Base-by-base conservation (phyloP, 2,888 invertebrate species). In the Octodonta nipae region DNA sequence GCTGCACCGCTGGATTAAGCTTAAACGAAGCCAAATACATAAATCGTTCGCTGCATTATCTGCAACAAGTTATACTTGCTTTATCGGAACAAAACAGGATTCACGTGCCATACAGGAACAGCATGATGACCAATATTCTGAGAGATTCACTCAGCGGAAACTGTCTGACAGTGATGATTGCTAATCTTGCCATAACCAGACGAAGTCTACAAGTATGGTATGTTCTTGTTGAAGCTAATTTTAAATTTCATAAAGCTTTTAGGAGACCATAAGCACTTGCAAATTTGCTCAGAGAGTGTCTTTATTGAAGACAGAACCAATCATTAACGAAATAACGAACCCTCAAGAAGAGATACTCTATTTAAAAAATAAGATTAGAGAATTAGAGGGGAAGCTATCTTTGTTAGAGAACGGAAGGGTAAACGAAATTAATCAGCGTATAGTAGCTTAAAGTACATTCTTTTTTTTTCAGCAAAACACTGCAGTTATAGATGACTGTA, bases 261-360 rank as follows among this genome's bases (percentile, higher is more conserved):
- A 69, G 68, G 70, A 70, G 55, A 65, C 67, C 3, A 47, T 70
- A 40, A 65, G 67, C 15, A 69, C 69, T 15, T 70, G 69, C 43
- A 61, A 63, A 50, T 70, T 70, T 45, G 62, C 70, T 3, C 67
- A 69, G 43, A 54, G 68, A 39, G 70, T 70, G 3, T 64, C 67
- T 3, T 44, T 65, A 25, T 59, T 70, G 10, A 61, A 49, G 31
- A 65, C 67, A 36, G 62, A 66, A 31, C 60, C 64, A 4, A 53
- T 52, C 12, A 49, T 64, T 26, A 64, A 64, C 37, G 57, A 63
- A 39, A 54, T 62, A 29, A 48, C 40, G 13, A 61, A 66, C 45
- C 56, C 65, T 2, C 52, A 56, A 32, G 50, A 60, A 27, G 63
- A 67, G 47, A 64, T 67, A 35, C 44, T 49, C n/a, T 53, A 59